These are phyloP conservation scores for Drosophila neonasuta DNA, from an alignment of 2,888 invertebrate species.

Conservation along the genomic window DNA sequence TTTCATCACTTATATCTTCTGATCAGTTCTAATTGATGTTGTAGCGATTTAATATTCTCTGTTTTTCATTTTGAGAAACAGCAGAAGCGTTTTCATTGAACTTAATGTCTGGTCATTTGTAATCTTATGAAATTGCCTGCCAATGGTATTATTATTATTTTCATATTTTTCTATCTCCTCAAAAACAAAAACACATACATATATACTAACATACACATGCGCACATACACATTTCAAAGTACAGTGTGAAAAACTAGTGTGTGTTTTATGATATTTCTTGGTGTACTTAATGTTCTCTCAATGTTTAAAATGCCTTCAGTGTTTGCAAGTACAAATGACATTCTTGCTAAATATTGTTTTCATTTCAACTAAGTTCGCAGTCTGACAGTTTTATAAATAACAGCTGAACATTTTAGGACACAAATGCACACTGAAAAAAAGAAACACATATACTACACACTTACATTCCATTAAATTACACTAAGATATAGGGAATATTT, in stretches of 20 bases:
- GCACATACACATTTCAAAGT: constrained; percentile 36
- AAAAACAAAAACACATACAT: constrained; percentile 12
- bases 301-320: constrained; percentile 73
- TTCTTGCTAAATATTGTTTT: constrained; percentile 61
- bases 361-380: constrained; percentile 51
- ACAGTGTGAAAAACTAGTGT: constrained; percentile 67
- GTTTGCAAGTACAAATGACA: constrained; percentile 69
- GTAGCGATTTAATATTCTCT: constrained; percentile 51
- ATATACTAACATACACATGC: constrained; percentile 20
- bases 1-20: constrained; percentile 47
- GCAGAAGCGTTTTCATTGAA: constrained; percentile 45
- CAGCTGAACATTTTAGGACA: constrained; percentile 28
- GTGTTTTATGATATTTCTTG: constrained; percentile 75
- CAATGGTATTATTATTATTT: constrained; percentile 40
- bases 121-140: constrained; percentile 69
- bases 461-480: constrained; percentile 12
- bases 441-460: constrained; percentile 26
- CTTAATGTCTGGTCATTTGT: constrained; percentile 38
- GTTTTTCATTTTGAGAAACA: constrained; percentile 37
- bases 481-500: constrained; percentile 32
- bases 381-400: constrained; percentile 44
- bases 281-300: constrained; percentile 76
- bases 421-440: constrained; percentile 9
- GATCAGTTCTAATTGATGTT: constrained; percentile 70
- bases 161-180: constrained; percentile 6